Conservation (phyloP, 2,113 vertebrate genomes). For the Chlamydotis undulata region DNA sequence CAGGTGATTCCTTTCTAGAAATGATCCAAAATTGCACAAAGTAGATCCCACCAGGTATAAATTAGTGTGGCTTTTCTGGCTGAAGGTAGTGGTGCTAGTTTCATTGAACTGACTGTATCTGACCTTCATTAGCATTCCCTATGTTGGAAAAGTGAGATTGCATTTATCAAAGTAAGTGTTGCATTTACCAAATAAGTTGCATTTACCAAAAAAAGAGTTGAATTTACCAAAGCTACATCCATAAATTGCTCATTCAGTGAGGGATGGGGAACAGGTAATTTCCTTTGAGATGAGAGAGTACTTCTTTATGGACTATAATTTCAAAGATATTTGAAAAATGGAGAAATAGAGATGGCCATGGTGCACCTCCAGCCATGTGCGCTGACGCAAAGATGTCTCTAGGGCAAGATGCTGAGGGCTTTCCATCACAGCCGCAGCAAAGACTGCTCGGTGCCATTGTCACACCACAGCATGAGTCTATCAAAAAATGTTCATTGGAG, state of each 20-base stretch:
- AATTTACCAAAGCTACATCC: background rate
- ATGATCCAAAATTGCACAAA: background rate
- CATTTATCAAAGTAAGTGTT: background rate
- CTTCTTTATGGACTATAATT: background rate
- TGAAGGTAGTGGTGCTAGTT: background rate
- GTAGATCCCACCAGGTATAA: background rate
- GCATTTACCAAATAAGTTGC: background rate
- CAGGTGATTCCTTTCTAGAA: background rate
- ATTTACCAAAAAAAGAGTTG: background rate
- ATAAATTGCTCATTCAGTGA: background rate
- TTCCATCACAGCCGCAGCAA: background rate
- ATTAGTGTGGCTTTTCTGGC: background rate
- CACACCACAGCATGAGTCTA: background rate
- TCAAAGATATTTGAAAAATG: accelerated
- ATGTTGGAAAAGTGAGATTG: background rate
- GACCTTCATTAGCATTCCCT: background rate
- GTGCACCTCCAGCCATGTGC: background rate
- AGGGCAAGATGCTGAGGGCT: background rate
- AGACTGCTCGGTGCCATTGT: background rate
- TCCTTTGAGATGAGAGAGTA: background rate
- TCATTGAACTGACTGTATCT: background rate
- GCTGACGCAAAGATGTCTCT: background rate
- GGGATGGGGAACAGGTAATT: background rate
- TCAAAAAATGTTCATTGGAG: background rate
- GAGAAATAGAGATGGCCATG: background rate